These are phyloP conservation scores for Eristalis pertinax DNA, from an alignment of 2,888 invertebrate genomes.

Conservation along the genomic window DNA sequence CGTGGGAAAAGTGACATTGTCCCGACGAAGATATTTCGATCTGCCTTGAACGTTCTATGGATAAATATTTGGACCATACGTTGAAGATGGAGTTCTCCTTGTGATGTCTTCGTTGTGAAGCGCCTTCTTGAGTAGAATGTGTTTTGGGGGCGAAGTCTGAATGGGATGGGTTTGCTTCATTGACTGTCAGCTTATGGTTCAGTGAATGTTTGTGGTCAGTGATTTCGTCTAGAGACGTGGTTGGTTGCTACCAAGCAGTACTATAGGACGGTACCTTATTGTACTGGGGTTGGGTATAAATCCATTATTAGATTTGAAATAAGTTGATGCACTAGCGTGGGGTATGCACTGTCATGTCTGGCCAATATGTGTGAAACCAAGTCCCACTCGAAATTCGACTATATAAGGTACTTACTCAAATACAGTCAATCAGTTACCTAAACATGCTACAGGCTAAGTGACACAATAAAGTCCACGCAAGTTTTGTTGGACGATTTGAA, in stretches of 20 bases:
- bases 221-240: neutral
- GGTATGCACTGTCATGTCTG: too few species aligned
- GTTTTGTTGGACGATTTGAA: too few species aligned
- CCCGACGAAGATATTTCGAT: constrained; percentile 7
- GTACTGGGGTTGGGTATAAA: too few species aligned
- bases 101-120: neutral
- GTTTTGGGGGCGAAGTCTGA: neutral
- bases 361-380: too few species aligned
- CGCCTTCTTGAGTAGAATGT: neutral
- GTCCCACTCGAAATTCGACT: too few species aligned
- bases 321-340: too few species aligned
- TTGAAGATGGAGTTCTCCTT: neutral
- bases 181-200: neutral
- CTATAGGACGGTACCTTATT: neutral
- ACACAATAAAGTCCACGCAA: too few species aligned
- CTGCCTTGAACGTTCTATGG: neutral
- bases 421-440: too few species aligned
- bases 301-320: too few species aligned
- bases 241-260: neutral
- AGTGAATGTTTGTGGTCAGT: neutral
- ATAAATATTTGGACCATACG: neutral
- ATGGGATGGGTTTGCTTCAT: neutral
- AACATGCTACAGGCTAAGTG: too few species aligned
- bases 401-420: too few species aligned
- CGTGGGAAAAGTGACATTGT: constrained; percentile 65